Percentiles rank a stretch among this genome's conserved stretches.
phyloP scores from a whole-genome alignment of 2,113 vertebrate genomes.

The Gambusia holbrooki region DNA sequence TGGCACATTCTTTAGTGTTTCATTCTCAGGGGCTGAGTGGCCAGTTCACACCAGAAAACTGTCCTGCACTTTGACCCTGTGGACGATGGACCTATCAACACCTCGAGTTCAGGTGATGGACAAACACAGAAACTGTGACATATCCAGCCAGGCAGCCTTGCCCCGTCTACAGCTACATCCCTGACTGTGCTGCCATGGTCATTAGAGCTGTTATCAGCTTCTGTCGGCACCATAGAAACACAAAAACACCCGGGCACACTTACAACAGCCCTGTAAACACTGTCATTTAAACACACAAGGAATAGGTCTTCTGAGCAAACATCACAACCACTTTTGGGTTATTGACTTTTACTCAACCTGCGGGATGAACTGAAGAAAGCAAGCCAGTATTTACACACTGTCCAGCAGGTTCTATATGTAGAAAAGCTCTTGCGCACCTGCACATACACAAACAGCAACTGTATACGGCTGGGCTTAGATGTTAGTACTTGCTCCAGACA shows the following conservation, averaged over 20 bases:
- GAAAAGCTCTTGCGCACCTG: slow-evolving; percentile 2
- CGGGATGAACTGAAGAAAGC: slow-evolving; percentile 58
- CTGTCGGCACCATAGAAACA: slow-evolving; percentile 76
- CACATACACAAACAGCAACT: slow-evolving; percentile 31
- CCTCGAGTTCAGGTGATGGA: slow-evolving; percentile 73
- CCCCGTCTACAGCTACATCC: slow-evolving; percentile 24
- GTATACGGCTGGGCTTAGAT: slow-evolving; percentile 34
- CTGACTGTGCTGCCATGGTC: slow-evolving; percentile 58
- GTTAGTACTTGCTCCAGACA: slow-evolving; percentile 51
- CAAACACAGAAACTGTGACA: slow-evolving; percentile 77
- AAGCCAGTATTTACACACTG: slow-evolving; percentile 70
- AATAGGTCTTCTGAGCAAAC: slow-evolving; percentile 77
- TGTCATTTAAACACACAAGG: slow-evolving; percentile 48
- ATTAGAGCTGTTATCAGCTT: slow-evolving; percentile 71
- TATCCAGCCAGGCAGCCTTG: slow-evolving; percentile 60
- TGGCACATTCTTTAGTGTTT: slow-evolving; percentile 79
- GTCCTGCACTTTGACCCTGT: slow-evolving; percentile 69
- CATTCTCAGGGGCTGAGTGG: slow-evolving; percentile 76
- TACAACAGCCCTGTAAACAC: slow-evolving; percentile 53
- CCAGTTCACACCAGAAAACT: slow-evolving; percentile 76
- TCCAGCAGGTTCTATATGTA: slow-evolving; percentile 31
- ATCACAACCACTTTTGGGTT: slow-evolving; percentile 71
- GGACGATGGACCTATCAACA: slow-evolving; percentile 78
- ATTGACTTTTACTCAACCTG: slow-evolving; percentile 80
- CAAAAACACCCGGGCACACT: slow-evolving; percentile 50